Conservation (phyloP, 2,797 vertebrate genomes). For the Rhinophrynus dorsalis region DNA sequence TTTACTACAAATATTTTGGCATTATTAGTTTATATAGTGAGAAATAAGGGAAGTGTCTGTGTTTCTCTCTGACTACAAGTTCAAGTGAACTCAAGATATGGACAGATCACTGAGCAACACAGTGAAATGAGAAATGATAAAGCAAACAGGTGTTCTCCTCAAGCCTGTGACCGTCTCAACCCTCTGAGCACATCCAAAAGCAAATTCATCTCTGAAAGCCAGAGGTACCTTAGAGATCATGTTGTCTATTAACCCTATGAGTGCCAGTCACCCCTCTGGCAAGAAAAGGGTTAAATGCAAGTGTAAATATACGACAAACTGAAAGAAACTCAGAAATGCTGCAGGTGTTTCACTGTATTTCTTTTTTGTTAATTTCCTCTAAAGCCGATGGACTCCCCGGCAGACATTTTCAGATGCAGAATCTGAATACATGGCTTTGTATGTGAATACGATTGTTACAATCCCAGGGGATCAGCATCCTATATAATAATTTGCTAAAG, state of each 20-base stretch:
- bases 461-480: slow-evolving; percentile 18
- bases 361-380: not conserved
- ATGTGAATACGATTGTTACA: slow-evolving; percentile 11
- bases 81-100: too few species aligned
- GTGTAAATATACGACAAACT: not conserved
- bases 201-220: not conserved
- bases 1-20: too few species aligned
- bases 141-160: not conserved
- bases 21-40: too few species aligned
- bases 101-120: too few species aligned
- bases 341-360: not conserved
- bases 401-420: not conserved
- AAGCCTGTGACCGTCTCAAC: too few species aligned
- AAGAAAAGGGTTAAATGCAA: not conserved
- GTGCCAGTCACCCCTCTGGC: not conserved
- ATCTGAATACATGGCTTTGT: not conserved
- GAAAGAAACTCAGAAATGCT: not conserved
- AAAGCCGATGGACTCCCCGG: not conserved
- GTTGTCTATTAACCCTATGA: not conserved
- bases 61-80: too few species aligned
- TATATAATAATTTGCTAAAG: too few species aligned
- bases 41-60: too few species aligned
- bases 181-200: not conserved
- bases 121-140: not conserved
- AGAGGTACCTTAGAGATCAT: not conserved